Percentiles rank a stretch among this genome's conserved stretches.
Evolutionary conservation across 2,797 vertebrate species (phyloP).

Genomic region (Anguilla obscura): DNA sequence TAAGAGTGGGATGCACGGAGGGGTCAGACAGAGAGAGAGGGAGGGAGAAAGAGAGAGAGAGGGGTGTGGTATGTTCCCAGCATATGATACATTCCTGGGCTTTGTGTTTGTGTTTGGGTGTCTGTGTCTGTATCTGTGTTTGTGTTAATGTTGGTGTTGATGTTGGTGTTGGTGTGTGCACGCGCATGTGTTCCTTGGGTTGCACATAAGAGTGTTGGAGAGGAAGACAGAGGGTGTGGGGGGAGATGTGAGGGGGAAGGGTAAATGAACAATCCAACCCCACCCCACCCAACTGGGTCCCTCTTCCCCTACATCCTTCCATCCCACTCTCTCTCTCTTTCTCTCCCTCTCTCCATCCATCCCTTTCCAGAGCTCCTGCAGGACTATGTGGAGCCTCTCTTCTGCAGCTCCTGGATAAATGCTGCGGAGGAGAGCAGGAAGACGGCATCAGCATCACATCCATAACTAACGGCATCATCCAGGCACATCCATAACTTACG

Average conservation of each 20-base stretch:
- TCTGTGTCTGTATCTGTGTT: background rate
- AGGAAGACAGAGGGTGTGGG: conserved; percentile 49
- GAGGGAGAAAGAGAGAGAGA: conserved; percentile 13
- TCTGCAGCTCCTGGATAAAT: conserved; percentile 86
- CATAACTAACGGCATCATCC: too few relatives aligned
- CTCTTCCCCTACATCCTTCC: background rate
- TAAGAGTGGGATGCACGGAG: background rate
- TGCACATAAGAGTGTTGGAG: conserved; percentile 20
- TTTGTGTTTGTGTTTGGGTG: conserved; percentile 20
- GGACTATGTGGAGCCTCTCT: conserved; percentile 78
- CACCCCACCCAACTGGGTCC: background rate
- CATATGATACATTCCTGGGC: conserved; percentile 7
- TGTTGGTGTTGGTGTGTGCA: background rate
- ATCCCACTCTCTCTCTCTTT: background rate
- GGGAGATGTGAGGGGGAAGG: conserved; percentile 51
- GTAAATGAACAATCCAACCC: conserved; percentile 21
- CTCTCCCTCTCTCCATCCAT: conserved; percentile 41
- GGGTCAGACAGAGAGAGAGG: conserved; percentile 11
- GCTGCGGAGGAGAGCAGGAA: conserved; percentile 63
- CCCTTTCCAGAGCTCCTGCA: conserved; percentile 50
- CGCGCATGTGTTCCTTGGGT: conserved; percentile 21
- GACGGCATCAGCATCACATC: too few relatives aligned
- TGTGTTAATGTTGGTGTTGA: background rate
- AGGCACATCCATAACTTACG: too few relatives aligned
- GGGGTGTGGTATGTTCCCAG: background rate